phyloP scores from a whole-genome alignment of 1,140 invertebrate species.

The Bursaphelenchus mucronatus region DNA sequence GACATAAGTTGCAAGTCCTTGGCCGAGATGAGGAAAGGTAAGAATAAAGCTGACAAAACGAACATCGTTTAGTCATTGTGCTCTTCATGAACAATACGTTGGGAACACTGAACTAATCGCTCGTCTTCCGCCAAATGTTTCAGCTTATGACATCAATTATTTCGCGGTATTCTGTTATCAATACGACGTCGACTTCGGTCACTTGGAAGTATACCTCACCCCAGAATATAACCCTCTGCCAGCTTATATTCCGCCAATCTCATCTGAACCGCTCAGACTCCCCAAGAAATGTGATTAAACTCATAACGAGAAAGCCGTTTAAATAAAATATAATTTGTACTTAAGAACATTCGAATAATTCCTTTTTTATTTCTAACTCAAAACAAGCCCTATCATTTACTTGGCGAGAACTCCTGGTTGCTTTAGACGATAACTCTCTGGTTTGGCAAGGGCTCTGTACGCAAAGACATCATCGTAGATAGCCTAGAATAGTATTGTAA shows the following conservation, averaged over 20 bases:
- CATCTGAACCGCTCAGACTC: not conserved
- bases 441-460: not conserved
- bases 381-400: no score
- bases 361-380: constrained; percentile 6
- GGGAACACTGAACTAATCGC: constrained; percentile 16
- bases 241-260: constrained; percentile 14
- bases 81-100: constrained; percentile 19
- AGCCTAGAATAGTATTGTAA: constrained; percentile 4
- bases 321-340: constrained; percentile 6
- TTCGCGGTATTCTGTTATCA: constrained; percentile 16
- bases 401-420: not conserved
- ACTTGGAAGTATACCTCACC: not conserved
- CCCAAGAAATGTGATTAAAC: constrained; percentile 8
- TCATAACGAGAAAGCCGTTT: not conserved
- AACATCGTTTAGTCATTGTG: constrained; percentile 15
- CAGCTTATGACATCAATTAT: constrained; percentile 13
- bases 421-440: constrained; percentile 7
- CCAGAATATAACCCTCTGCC: not conserved
- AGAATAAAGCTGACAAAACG: not conserved
- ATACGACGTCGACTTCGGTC: constrained; percentile 21
- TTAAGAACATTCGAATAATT: not conserved
- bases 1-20: constrained; percentile 17
- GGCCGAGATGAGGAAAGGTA: constrained; percentile 18
- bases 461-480: constrained; percentile 19
- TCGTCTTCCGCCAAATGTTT: constrained; percentile 5